Evolutionary conservation across 2,113 vertebrate genomes (phyloP).

Genomic region (Pollimyrus isidori): DNA sequence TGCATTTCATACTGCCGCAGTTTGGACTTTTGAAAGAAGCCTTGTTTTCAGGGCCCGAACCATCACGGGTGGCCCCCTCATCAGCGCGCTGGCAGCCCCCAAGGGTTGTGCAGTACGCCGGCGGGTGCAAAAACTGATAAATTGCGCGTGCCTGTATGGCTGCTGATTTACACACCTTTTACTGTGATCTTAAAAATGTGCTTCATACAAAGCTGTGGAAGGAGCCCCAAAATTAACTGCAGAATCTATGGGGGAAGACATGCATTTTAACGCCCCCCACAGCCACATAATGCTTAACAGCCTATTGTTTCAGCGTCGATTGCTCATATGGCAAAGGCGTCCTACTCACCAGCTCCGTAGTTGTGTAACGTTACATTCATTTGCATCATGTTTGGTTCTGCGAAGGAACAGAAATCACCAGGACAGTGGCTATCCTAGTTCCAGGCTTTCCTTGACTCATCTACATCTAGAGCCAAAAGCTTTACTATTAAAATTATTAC

Average conservation of each 20-base stretch:
- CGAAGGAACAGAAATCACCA: neutral
- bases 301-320: neutral
- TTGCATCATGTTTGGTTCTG: neutral
- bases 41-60: neutral
- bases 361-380: neutral
- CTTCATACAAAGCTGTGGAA: neutral
- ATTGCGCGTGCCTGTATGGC: neutral
- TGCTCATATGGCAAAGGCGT: neutral
- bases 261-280: constrained; percentile 4
- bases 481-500: neutral
- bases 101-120: neutral
- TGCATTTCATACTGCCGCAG: neutral
- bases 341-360: neutral
- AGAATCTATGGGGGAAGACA: constrained; percentile 5
- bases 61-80: neutral
- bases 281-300: constrained; percentile 3
- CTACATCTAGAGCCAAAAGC: neutral
- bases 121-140: neutral
- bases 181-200: constrained; percentile 13
- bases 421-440: neutral
- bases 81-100: neutral
- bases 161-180: neutral
- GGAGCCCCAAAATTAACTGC: constrained; percentile 11
- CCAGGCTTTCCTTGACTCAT: neutral
- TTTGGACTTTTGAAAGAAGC: neutral